Evolutionary conservation across 1,140 invertebrate genomes (phyloP), one percentile per base, ranked within the genome.

Genomic region (Philotrypesis tridentata): DNA sequence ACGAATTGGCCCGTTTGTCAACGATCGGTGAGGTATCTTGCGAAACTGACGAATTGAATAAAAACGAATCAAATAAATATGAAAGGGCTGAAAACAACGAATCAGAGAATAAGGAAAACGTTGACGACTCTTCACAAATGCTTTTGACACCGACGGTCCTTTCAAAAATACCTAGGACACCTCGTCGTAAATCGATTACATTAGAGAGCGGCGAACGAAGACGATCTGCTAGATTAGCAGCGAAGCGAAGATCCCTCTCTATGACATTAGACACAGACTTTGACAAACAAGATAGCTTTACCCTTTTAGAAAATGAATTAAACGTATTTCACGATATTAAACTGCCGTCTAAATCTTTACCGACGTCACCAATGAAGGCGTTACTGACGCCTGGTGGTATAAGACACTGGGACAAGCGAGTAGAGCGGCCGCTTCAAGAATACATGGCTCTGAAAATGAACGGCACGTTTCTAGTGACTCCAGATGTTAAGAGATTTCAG

Each of bases 381-480:
- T 37, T 48, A 9, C 60, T 74, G n/a, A 68, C 70, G 12, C 71
- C 82, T 14, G 14, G 40, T 1, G 0, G 21, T 5, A 5, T 65
- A 17, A 79, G 25, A n/a, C 73, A 75, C 7, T 83, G 82, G 82
- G 78, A 76, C 25, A 83, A 82, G 9, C 82, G 74, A 4, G 67
- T 74, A 9, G 76, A 79, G 61, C 83, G 78, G 21, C 82, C 86
- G 9, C 33, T 88, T 0, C 80, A 83, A 25, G 88, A 88, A 79
- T 89, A 88, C 27, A 85, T 88, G 85, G 80, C 82, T 23, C 72
- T 89, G 37, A 89, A 88, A 37, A 86, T 86, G 25, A 82, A 72
- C 29, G 80, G 85, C 37, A 87, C 76, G 12, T 87, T 88, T 68
- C 79, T 89, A 31, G 37, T 84, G 29, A 89, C 88, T 25, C 88